Conservation (phyloP, 2,888 invertebrate species). For the Mactromeris polynyma region DNA sequence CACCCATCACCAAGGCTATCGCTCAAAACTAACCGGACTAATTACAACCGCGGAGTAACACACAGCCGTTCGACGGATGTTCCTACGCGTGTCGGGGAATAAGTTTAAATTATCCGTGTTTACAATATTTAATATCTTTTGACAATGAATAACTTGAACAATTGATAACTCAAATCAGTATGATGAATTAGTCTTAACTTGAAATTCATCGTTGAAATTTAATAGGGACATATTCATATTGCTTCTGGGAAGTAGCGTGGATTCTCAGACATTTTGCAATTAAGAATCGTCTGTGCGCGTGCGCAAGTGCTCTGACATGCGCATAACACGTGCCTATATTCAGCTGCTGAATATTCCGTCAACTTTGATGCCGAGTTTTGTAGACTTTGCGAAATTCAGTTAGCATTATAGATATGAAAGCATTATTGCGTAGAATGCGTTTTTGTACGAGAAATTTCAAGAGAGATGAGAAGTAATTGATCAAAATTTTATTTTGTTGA, state of each 20-base stretch:
- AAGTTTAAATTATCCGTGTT: slow-evolving; percentile 71
- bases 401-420: slow-evolving; percentile 40
- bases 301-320: slow-evolving; percentile 59
- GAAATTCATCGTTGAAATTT: slow-evolving; percentile 73
- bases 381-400: slow-evolving; percentile 57
- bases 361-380: slow-evolving; percentile 4
- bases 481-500: slow-evolving; percentile 64
- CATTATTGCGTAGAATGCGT: slow-evolving; percentile 31
- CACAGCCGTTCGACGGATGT: slow-evolving; percentile 64
- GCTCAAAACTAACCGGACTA: slow-evolving; percentile 67
- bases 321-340: slow-evolving; percentile 51
- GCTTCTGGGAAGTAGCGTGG: slow-evolving; percentile 38
- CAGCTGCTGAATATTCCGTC: slow-evolving; percentile 53
- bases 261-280: slow-evolving; percentile 63
- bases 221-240: slow-evolving; percentile 66
- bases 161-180: slow-evolving; percentile 56
- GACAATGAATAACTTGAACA: slow-evolving; percentile 69
- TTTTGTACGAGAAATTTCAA: slow-evolving; percentile 42
- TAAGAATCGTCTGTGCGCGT: slow-evolving; percentile 62
- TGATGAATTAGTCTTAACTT: slow-evolving; percentile 70
- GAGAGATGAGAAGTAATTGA: slow-evolving; percentile 49
- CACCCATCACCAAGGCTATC: slow-evolving; percentile 63
- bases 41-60: slow-evolving; percentile 69
- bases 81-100: slow-evolving; percentile 63
- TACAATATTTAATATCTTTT: slow-evolving; percentile 71